Evolutionary conservation across 92 coral and sea anemone species (phyloP), one percentile per base, ranked within the genome.

Genomic region (Plumapathes pennacea): DNA sequence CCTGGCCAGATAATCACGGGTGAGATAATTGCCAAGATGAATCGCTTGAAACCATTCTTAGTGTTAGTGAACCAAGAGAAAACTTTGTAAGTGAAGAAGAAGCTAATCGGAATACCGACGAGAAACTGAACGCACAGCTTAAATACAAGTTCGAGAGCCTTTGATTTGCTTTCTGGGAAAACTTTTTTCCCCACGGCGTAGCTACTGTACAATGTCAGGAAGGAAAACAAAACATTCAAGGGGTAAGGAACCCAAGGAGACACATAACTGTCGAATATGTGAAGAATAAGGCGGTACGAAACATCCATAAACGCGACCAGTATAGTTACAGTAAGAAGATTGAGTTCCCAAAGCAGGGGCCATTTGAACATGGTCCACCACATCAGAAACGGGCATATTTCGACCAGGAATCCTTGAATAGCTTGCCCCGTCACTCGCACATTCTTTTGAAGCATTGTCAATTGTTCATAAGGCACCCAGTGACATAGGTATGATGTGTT

Each of bases 401-500:
- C 54, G 15, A 68, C 24, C 4, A 56, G 4, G 5, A 56, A 54
- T 2, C 18, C 1, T 15, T 18, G 38, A 22, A 43, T 43, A 13
- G 67, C 43, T 27, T 60, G 29, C 5, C 67, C 39, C 1, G 46
- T 28, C 0, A 60, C 32, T 4, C 67, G 67, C 14, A 77, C 39
- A 12, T 64, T 69, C 21, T 62, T 52, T 25, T 67, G 56, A 5
- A 21, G 25, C 10, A 5, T 46, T 4, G 84, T 76, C 49, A 68
- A 49, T 24, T 60, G 12, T 30, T 60, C 51, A 9, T 1, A 10
- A 14, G 64, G 67, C 55, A 24, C 51, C 14, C 44, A 41, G 51
- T 59, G 53, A 45, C 84, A 77, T 25, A 77, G 41, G 21, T 77
- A 77, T 1, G 64, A 51, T 12, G 84, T 69, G 40, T 77, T 59